Evolutionary conservation across 2,888 invertebrate species (phyloP).

Genomic region (Mystacides longicornis): DNA sequence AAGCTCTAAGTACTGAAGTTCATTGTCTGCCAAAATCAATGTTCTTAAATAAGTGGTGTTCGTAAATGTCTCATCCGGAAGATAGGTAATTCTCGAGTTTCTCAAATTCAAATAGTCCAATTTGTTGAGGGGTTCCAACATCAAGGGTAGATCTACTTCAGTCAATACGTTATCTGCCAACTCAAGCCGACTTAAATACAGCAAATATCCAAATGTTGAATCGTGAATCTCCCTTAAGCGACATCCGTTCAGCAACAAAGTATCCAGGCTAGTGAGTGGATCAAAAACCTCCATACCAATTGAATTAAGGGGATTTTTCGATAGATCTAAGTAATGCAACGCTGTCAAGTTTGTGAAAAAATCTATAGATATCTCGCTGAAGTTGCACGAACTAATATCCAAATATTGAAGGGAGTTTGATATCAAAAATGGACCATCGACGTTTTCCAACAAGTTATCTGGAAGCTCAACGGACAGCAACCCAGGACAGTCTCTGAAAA

Average conservation of each 20-base stretch:
- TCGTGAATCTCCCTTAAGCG: slow-evolving; percentile 52
- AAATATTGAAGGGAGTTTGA: slow-evolving; percentile 60
- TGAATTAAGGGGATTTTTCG: slow-evolving; percentile 55
- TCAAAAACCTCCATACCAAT: slow-evolving; percentile 55
- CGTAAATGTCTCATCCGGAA: slow-evolving; percentile 58
- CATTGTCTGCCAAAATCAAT: slow-evolving; percentile 58
- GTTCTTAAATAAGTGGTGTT: slow-evolving; percentile 57
- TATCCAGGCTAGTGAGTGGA: slow-evolving; percentile 56
- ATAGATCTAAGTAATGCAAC: slow-evolving; percentile 60
- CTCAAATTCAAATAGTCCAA: slow-evolving; percentile 58
- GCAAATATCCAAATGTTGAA: slow-evolving; percentile 49
- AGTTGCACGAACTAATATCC: slow-evolving; percentile 58
- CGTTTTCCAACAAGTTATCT: slow-evolving; percentile 51
- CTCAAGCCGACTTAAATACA: slow-evolving; percentile 57
- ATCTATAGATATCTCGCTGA: slow-evolving; percentile 50
- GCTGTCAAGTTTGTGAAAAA: slow-evolving; percentile 63
- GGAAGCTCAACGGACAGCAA: slow-evolving; percentile 63
- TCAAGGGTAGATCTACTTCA: slow-evolving; percentile 52
- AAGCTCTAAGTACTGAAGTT: slow-evolving; percentile 55
- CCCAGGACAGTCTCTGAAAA: slow-evolving; percentile 58
- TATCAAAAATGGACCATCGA: slow-evolving; percentile 58
- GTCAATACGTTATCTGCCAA: slow-evolving; percentile 52
- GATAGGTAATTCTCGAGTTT: slow-evolving; percentile 51
- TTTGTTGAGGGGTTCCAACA: slow-evolving; percentile 52
- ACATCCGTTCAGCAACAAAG: slow-evolving; percentile 58